Base-by-base conservation (phyloP, 2,797 vertebrate species). In the Falco peregrinus region DNA sequence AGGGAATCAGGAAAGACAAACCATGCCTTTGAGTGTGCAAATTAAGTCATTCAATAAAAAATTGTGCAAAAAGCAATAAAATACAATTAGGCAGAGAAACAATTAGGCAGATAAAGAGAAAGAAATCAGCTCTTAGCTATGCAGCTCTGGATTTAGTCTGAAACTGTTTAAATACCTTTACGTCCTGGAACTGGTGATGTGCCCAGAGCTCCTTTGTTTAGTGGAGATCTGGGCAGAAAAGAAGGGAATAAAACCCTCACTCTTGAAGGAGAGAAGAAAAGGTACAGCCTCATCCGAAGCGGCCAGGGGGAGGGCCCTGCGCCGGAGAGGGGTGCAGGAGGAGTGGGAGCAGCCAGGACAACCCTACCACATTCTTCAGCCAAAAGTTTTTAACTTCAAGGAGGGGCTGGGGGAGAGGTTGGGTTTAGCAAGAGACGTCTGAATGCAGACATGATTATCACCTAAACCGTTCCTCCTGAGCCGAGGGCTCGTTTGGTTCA, bases 201-300 rank as follows among this genome's bases (percentile, higher is more conserved):
- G 98, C 97, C 98, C 98, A 90, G 93, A 97, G 98, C 97, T 96
- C 97, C 97, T 98, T 98, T 98, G 98, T 97, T 97, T 73, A 53
- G 96, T 69, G 94, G 96, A 95, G 97, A 85, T 93, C 90, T 91
- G 96, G 96, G 97, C 94, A 96, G 97, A 70, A 78, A 94, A 95
- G 97, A 97, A 98, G 98, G 98, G 98, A 98, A 98, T 98, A 98
- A 98, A 97, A 96, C 97, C 96, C 97, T 97, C 68, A 96, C 97
- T 97, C 98, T 97, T 97, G 94, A 84, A 98, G 98, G 97, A 98
- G 98, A 68, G 90, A 96, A 97, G 97, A 98, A 98, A 98, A 98
- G 98, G 98, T 98, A 95, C 97, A 97, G 98, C 98, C 98, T 98
- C 98, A 96, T 95, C 98, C 98, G 97, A 98, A 98, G 98, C 98